A percentile compares a stretch with the other conserved stretches of the same genome.
Evolutionary conservation across 1,140 invertebrate genomes (phyloP).

Genomic region (Scaptomyza pallida): DNA sequence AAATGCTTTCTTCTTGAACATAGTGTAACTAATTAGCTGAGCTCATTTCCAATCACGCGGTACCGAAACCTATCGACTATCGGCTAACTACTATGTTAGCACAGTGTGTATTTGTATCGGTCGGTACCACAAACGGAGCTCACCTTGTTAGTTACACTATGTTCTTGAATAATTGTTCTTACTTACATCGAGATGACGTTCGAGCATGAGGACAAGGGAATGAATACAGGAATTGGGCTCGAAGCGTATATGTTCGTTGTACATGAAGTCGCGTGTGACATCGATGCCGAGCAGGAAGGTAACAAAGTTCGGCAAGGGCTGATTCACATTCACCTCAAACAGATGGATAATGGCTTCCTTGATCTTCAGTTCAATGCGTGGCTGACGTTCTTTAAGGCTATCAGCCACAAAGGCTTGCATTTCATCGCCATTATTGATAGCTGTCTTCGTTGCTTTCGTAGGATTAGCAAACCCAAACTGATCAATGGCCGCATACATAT

Average conservation of each 20-base stretch:
- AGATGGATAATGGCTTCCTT: slow-evolving; percentile 90
- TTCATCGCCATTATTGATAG: no score
- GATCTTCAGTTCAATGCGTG: slow-evolving; percentile 83
- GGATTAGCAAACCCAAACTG: neutral
- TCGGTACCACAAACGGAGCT: no score
- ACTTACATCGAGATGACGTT: slow-evolving; percentile 85
- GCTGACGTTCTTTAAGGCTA: slow-evolving; percentile 38
- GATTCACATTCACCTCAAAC: slow-evolving; percentile 90
- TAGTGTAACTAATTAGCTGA: no score
- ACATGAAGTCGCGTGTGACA: slow-evolving; percentile 86
- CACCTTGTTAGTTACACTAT: no score
- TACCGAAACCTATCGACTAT: no score
- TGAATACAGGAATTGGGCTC: slow-evolving; percentile 93
- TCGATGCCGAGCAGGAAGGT: slow-evolving; percentile 96
- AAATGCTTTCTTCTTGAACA: no score
- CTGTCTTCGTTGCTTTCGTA: neutral
- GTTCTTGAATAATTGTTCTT: no score
- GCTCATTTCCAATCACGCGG: no score
- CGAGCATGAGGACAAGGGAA: slow-evolving; percentile 90
- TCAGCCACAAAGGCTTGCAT: slow-evolving; percentile 66
- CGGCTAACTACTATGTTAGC: no score
- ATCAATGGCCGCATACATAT: neutral
- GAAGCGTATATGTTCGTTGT: slow-evolving; percentile 87
- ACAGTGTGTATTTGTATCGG: no score
- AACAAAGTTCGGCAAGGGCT: slow-evolving; percentile 92